Percentiles rank a stretch among this genome's conserved stretches.
These are phyloP conservation scores for Brachionus rubens DNA, from an alignment of 1,140 invertebrate genomes.

Conservation along the genomic window DNA sequence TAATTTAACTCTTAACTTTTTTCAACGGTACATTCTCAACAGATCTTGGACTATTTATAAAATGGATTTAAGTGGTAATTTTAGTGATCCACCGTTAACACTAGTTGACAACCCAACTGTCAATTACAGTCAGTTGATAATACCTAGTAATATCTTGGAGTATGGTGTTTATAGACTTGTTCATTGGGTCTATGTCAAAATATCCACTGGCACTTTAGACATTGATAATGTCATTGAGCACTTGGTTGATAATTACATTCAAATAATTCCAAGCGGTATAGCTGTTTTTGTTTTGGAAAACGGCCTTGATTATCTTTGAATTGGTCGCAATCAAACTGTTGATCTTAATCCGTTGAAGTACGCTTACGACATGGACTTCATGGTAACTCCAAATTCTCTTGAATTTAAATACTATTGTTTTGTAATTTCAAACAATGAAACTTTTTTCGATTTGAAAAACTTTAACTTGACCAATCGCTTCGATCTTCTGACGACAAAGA, in stretches of 20 bases:
- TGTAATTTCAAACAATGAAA: neutral
- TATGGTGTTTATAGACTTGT: constrained; percentile 26
- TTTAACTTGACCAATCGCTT: neutral
- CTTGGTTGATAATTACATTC: neutral
- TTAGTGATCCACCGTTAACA: neutral
- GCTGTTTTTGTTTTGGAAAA: constrained; percentile 20
- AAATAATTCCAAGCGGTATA: constrained; percentile 15
- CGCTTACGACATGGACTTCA: constrained; percentile 30
- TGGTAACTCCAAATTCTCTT: neutral
- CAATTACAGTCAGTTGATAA: neutral
- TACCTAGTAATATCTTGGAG: neutral
- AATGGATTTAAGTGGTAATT: neutral
- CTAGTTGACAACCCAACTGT: neutral
- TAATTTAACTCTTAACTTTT: neutral
- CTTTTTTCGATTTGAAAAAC: neutral
- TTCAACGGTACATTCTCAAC: neutral
- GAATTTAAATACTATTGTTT: constrained; percentile 10
- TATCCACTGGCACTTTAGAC: neutral
- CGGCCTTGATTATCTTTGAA: neutral
- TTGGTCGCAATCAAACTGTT: constrained; percentile 1
- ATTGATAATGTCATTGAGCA: neutral
- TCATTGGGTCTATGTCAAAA: neutral
- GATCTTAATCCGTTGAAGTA: constrained; percentile 31
- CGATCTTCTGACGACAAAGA: neutral
- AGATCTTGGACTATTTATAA: neutral